These are phyloP conservation scores for Archilochus colubris DNA, from an alignment of 2,113 vertebrate genomes.

Conservation along the genomic window DNA sequence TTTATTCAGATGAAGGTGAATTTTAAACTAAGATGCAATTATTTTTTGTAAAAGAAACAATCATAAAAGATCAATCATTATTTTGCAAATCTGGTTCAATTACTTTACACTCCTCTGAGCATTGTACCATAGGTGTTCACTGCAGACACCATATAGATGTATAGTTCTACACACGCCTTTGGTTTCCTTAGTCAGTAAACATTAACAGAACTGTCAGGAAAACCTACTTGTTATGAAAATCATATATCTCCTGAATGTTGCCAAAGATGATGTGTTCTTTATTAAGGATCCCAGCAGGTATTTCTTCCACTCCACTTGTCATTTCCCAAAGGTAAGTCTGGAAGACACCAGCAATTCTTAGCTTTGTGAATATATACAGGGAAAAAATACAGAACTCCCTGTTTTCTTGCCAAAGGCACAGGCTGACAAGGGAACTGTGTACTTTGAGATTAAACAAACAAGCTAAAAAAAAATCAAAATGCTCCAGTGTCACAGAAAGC, in stretches of 20 bases:
- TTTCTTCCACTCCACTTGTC: constrained; percentile 94
- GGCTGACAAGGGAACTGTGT: not conserved
- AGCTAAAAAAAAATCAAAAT: not conserved
- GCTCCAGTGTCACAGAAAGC: not conserved
- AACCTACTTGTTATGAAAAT: constrained; percentile 97
- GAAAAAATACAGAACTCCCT: not conserved
- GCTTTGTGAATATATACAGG: constrained; percentile 13
- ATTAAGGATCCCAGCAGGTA: constrained; percentile 90
- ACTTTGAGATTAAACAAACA: constrained; percentile 5
- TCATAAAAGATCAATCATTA: not conserved
- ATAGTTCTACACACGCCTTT: not conserved
- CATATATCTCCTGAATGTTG: constrained; percentile 98
- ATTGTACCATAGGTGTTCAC: not conserved
- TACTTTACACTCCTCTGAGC: not conserved
- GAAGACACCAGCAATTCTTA: constrained; percentile 57
- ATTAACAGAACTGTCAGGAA: not conserved
- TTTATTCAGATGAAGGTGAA: not conserved
- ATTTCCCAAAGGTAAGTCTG: constrained; percentile 99
- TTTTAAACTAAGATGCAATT: not conserved
- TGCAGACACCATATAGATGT: not conserved
- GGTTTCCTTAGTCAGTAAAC: not conserved
- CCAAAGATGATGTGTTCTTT: constrained; percentile 96
- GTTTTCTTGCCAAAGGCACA: not conserved
- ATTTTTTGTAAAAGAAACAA: not conserved
- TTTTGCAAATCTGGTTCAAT: not conserved